These are phyloP conservation scores for Delphinapterus leucas DNA, from an alignment of 2,113 vertebrate species.

Conservation along the genomic window DNA sequence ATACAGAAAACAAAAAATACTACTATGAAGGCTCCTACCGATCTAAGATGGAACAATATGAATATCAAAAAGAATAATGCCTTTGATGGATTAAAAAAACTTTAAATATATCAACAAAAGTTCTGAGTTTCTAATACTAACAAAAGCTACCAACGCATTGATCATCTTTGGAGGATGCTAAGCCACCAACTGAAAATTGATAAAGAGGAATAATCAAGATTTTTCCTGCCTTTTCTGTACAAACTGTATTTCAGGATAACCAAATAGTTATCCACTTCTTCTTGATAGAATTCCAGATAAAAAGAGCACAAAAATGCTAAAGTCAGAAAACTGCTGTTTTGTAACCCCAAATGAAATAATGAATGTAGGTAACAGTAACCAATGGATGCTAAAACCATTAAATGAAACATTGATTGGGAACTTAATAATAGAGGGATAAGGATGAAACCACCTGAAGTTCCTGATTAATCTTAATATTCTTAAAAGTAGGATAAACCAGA, in stretches of 20 bases:
- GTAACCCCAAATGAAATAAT: background rate
- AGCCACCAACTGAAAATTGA: background rate
- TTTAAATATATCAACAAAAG: slow-evolving; percentile 34
- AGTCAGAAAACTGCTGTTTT: background rate
- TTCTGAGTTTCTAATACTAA: background rate
- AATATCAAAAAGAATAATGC: slow-evolving; percentile 15
- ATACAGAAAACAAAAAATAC: slow-evolving; percentile 21
- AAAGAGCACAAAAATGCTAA: background rate
- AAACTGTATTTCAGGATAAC: slow-evolving; percentile 24
- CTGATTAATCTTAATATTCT: slow-evolving; percentile 8
- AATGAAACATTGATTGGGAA: background rate
- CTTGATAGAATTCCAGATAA: background rate
- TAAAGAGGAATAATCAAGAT: background rate
- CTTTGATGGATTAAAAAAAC: background rate
- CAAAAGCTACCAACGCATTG: background rate
- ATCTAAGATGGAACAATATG: background rate
- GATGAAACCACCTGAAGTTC: background rate
- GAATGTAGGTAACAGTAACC: background rate
- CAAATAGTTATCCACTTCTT: background rate
- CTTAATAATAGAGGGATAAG: background rate
- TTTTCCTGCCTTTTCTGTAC: background rate
- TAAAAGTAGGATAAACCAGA: slow-evolving; percentile 21
- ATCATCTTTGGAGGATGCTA: background rate
- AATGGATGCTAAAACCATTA: background rate
- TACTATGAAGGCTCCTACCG: background rate